Percentiles rank a stretch among this genome's conserved stretches.
Conservation (phyloP, 2,888 invertebrate species). For the Pyrgus malvae region DNA sequence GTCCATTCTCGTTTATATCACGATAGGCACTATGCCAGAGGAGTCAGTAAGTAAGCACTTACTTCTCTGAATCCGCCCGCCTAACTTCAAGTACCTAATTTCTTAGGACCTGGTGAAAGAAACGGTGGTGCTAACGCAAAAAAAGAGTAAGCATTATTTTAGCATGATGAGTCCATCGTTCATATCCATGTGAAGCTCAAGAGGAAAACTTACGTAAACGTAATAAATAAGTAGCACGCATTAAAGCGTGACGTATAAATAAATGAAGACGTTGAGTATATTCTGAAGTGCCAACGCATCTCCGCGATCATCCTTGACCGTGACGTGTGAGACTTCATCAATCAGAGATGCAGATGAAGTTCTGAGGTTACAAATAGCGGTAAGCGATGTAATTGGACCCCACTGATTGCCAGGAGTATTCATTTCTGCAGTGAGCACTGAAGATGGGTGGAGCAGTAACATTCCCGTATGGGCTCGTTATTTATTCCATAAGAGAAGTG, state of each 20-base stretch:
- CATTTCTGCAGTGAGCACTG: neutral
- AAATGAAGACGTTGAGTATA: constrained; percentile 10
- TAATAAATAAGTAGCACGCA: neutral
- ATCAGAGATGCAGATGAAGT: constrained; percentile 15
- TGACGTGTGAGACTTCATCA: constrained; percentile 5
- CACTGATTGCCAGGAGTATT: constrained; percentile 15
- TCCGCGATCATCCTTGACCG: constrained; percentile 2
- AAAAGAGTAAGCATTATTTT: too few species aligned
- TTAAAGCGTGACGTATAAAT: neutral
- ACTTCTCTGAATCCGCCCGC: too few species aligned
- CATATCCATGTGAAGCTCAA: too few species aligned
- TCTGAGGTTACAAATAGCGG: constrained; percentile 19
- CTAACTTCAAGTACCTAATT: too few species aligned
- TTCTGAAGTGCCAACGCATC: neutral
- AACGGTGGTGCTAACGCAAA: too few species aligned
- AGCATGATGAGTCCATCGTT: too few species aligned
- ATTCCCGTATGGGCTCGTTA: neutral
- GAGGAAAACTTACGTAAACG: too few species aligned
- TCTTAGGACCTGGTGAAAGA: too few species aligned
- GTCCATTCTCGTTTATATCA: too few species aligned
- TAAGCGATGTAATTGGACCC: constrained; percentile 7
- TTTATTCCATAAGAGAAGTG: neutral
- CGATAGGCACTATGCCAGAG: too few species aligned
- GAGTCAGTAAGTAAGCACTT: too few species aligned
- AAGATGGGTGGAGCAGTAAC: neutral